Evolutionary conservation across 23 tunicate species (phyloP).

Genomic region (Clavelina lepadiformis): DNA sequence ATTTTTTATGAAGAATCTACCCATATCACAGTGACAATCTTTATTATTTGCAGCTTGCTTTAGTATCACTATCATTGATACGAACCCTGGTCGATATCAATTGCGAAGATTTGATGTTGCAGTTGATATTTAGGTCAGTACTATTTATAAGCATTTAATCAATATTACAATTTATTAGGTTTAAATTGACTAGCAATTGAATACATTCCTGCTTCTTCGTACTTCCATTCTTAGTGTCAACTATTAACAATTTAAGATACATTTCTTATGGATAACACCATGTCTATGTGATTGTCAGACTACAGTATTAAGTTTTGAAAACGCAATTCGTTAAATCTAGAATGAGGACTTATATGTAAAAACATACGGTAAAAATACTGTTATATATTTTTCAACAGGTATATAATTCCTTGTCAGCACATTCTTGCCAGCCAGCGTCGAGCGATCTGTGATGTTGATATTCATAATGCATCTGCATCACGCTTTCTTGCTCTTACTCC

Average conservation of each 20-base stretch:
- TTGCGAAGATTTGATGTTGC: slow-evolving; percentile 96
- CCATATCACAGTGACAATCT: too few relatives aligned
- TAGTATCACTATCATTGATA: slow-evolving; percentile 76
- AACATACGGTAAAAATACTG: too few relatives aligned
- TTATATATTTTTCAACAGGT: slow-evolving; percentile 27
- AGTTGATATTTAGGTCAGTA: slow-evolving; percentile 75
- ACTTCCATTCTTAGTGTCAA: not conserved
- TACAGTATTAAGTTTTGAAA: too few relatives aligned
- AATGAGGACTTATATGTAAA: too few relatives aligned
- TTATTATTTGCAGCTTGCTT: slow-evolving; percentile 56
- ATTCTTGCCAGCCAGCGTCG: slow-evolving; percentile 82
- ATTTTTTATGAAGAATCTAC: too few relatives aligned
- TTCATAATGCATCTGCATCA: slow-evolving; percentile 79
- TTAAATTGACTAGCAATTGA: not conserved
- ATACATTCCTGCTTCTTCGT: not conserved
- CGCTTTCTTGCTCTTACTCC: slow-evolving; percentile 74
- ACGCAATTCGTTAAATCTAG: too few relatives aligned
- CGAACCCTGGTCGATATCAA: slow-evolving; percentile 78
- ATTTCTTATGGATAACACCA: too few relatives aligned
- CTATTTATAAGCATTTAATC: not conserved
- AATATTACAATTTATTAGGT: not conserved
- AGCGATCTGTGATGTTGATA: slow-evolving; percentile 78
- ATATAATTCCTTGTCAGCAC: slow-evolving; percentile 90
- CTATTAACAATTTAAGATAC: too few relatives aligned
- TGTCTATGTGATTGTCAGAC: too few relatives aligned